A percentile compares a stretch with the other conserved stretches of the same genome.
Evolutionary conservation across 2,797 vertebrate genomes (phyloP).

Genomic region (Esox masquinongy): DNA sequence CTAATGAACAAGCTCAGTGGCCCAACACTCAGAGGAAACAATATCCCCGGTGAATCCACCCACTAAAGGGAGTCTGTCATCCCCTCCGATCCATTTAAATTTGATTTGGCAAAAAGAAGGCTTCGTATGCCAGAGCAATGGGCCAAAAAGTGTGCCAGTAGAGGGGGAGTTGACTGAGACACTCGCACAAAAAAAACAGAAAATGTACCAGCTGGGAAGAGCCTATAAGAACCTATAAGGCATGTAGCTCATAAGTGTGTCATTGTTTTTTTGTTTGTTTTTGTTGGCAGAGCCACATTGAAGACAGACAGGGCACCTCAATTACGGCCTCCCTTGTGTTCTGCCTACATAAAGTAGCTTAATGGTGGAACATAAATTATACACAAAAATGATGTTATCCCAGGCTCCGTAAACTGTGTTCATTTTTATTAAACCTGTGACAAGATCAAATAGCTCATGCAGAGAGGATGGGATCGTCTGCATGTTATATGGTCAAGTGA

Average conservation of each 20-base stretch:
- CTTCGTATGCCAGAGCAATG: slow-evolving; percentile 67
- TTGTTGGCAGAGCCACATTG: not conserved
- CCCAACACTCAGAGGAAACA: slow-evolving; percentile 59
- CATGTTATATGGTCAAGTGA: too few species aligned
- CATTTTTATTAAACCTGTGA: not conserved
- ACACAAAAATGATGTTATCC: not conserved
- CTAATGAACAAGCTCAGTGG: slow-evolving; percentile 27
- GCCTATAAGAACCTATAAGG: not conserved
- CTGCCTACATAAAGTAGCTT: not conserved
- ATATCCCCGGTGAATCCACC: slow-evolving; percentile 70
- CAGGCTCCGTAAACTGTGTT: not conserved
- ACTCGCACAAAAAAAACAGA: slow-evolving; percentile 35
- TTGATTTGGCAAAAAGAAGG: slow-evolving; percentile 68
- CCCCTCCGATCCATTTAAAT: slow-evolving; percentile 71
- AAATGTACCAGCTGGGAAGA: slow-evolving; percentile 39
- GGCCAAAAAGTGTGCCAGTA: slow-evolving; percentile 51
- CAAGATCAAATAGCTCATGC: not conserved
- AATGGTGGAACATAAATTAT: not conserved
- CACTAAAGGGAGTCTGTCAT: slow-evolving; percentile 68
- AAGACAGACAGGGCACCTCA: not conserved
- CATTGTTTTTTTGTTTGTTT: not conserved
- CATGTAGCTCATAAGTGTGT: not conserved
- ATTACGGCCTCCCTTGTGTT: not conserved
- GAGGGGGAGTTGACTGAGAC: slow-evolving; percentile 56
- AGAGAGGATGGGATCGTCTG: not conserved